Evolutionary conservation across 1,140 invertebrate species (phyloP).

Genomic region (Trachymyrmex septentrionalis): DNA sequence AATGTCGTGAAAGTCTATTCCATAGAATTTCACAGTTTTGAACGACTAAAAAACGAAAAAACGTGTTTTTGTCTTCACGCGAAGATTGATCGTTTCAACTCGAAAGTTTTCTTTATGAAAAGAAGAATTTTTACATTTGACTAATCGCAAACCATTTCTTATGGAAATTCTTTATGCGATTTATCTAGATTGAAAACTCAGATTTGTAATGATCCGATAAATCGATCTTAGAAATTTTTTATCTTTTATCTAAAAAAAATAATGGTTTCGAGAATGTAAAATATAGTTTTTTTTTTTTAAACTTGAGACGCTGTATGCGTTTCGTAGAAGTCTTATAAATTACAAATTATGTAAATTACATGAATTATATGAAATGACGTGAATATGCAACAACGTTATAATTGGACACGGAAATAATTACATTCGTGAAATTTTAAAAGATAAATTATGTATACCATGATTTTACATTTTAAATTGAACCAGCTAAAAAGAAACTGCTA

Average conservation of each 20-base stretch:
- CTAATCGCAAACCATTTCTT: neutral
- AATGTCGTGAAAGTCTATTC: neutral
- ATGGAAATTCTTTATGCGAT: neutral
- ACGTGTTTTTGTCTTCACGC: neutral
- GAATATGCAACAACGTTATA: neutral
- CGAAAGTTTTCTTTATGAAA: neutral
- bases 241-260: neutral
- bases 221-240: neutral
- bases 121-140: neutral
- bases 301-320: neutral
- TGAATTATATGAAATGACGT: too few species aligned
- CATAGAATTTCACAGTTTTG: constrained; percentile 17
- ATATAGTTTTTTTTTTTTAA: neutral
- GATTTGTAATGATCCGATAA: neutral
- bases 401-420: constrained; percentile 1
- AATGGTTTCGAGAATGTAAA: neutral
- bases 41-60: neutral
- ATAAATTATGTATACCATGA: neutral
- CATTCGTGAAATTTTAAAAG: constrained; percentile 4
- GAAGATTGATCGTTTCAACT: neutral
- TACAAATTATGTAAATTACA: neutral
- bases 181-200: neutral
- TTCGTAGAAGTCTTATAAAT: neutral
- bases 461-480: constrained; percentile 27
- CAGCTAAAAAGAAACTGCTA: neutral